Base-by-base conservation (phyloP, 2,888 invertebrate genomes). In the Meghimatium bilineatum region DNA sequence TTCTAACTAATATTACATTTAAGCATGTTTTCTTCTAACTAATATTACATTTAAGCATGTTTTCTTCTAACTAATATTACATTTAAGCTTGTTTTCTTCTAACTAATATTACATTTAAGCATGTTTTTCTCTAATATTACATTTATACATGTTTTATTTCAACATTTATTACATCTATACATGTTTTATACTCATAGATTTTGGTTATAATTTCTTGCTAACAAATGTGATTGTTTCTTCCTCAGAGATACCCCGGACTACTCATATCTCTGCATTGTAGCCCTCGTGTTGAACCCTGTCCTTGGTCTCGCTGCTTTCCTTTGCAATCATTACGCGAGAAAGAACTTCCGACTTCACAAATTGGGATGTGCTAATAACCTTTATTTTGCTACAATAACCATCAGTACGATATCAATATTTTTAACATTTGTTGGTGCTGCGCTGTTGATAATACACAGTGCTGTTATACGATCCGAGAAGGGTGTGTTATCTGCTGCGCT, bases 341-440 rank as follows among this genome's bases (percentile, higher is more conserved):
- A 38, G 23, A 78, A 79, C 44, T 78, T 77, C 72, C 38, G 44
- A 2, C 67, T 56, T 14, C 78, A 79, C 44, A 44, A 60, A 3
- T 44, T 20, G 12, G 78, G 20, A 14, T 23, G 72, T 1, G 78
- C 83, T 29, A 78, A 78, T 63, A 56, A 83, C 74, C 49, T 83
- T 1, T 78, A 83, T 34, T 69, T 83, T 34, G 78, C 79, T 36
- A 63, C 72, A 1, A 83, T 83, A 32, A 71, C 38, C 71, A 32
- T 83, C 67, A 72, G 78, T 63, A 78, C 83, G 0, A 34, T 67
- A 20, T 72, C 60, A 60, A 79, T 83, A n/a, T 83, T 83, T 60
- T 34, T 79, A n/a, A 78, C 78, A 12, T 49, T 83, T 36, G 71
- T 72, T 32, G 76, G 71, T 32, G n/a, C 78, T 44, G 34, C 52